Conservation (phyloP, 2,113 vertebrate genomes). For the Istiophorus platypterus region DNA sequence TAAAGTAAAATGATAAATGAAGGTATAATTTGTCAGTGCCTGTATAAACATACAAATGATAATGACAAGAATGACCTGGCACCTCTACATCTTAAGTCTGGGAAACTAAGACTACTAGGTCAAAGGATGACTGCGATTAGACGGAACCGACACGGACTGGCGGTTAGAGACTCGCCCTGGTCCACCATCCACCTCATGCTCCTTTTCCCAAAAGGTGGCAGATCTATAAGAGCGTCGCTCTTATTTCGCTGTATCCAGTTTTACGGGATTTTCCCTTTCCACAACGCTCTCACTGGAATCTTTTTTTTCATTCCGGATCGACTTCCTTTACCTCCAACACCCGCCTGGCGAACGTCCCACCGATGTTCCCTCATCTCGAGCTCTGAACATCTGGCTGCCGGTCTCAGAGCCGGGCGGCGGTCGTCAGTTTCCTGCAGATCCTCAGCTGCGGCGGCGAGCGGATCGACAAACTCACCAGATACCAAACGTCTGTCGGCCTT, state of each 20-base stretch:
- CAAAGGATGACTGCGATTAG: too few species aligned
- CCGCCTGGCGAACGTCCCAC: too few species aligned
- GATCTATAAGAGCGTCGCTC: too few species aligned
- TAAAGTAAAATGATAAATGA: too few species aligned
- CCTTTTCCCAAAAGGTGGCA: too few species aligned
- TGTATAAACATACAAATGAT: not conserved
- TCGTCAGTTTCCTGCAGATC: not conserved
- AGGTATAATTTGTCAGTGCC: too few species aligned
- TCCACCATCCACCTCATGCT: too few species aligned
- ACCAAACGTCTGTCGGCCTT: constrained; percentile 1
- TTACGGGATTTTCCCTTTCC: not conserved
- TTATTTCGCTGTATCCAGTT: not conserved
- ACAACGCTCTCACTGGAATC: not conserved
- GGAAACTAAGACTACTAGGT: not conserved
- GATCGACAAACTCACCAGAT: constrained; percentile 18
- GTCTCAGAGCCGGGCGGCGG: not conserved
- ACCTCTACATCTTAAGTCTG: too few species aligned
- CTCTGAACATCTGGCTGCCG: not conserved
- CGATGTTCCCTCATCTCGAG: too few species aligned
- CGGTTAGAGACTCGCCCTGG: not conserved
- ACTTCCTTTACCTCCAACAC: not conserved
- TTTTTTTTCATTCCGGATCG: not conserved
- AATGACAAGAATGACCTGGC: not conserved
- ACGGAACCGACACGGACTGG: too few species aligned
- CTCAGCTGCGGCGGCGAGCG: not conserved